Percentiles rank a stretch among this genome's conserved stretches.
Evolutionary conservation across 2,797 vertebrate genomes (phyloP).

Genomic region (Craterocephalus amniculus): DNA sequence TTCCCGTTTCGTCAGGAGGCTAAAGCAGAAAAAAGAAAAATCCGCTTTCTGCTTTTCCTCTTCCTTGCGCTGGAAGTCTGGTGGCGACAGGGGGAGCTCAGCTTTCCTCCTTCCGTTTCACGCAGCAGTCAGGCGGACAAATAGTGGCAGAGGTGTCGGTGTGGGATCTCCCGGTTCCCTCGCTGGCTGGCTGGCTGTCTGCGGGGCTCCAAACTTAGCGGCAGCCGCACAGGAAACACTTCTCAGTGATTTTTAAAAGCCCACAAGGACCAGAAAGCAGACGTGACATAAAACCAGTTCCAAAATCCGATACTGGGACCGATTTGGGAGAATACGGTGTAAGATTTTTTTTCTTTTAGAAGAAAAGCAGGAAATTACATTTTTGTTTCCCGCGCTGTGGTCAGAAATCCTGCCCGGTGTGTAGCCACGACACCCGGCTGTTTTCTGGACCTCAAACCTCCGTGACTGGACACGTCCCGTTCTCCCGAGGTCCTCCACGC

Average conservation of each 20-base stretch:
- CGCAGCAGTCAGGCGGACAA: constrained; percentile 41
- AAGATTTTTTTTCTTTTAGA: neutral
- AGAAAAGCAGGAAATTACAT: neutral
- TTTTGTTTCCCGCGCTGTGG: neutral
- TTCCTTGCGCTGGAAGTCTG: neutral
- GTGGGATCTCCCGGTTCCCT: constrained; percentile 38
- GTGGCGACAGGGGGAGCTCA: constrained; percentile 24
- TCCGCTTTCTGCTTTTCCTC: constrained; percentile 8
- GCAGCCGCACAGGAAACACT: constrained; percentile 4
- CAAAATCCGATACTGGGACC: neutral
- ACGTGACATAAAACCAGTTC: neutral
- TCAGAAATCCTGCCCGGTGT: neutral
- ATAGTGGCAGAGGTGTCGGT: constrained; percentile 42
- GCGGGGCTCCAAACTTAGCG: constrained; percentile 56
- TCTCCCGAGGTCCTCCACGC: constrained; percentile 38
- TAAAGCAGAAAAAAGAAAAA: too few relatives aligned
- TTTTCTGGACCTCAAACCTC: constrained; percentile 17
- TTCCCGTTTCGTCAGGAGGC: too few relatives aligned
- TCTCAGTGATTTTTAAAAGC: neutral
- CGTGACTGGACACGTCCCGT: constrained; percentile 20
- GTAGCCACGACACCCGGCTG: neutral
- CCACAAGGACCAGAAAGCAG: constrained; percentile 3
- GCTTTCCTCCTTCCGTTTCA: constrained; percentile 33
- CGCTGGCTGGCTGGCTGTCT: constrained; percentile 30
- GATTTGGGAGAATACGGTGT: neutral